Evolutionary conservation across 2,797 vertebrate genomes (phyloP).

Genomic region (Thaleichthys pacificus): DNA sequence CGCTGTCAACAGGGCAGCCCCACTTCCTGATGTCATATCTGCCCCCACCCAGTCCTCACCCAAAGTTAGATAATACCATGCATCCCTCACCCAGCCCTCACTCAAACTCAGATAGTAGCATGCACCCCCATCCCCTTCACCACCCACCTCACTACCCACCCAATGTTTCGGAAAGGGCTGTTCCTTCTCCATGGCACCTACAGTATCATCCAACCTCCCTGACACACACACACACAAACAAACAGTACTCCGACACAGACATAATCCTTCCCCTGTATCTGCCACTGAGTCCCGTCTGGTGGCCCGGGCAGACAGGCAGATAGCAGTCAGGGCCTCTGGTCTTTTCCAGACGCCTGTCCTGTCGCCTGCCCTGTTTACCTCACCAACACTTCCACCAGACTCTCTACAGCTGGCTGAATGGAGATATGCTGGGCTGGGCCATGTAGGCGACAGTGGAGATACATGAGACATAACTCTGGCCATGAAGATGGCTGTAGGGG

Average conservation of each 20-base stretch:
- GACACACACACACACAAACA: slow-evolving; percentile 17
- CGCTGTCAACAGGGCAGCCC: slow-evolving; percentile 17
- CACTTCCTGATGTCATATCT: background rate
- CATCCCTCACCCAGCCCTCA: background rate
- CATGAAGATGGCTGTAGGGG: background rate
- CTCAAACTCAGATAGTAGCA: too few relatives aligned
- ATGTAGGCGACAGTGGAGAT: background rate
- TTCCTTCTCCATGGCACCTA: slow-evolving; percentile 4
- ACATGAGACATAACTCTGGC: background rate
- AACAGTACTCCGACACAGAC: slow-evolving; percentile 25
- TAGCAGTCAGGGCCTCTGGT: slow-evolving; percentile 18
- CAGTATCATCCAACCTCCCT: slow-evolving; percentile 4
- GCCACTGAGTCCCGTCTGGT: background rate
- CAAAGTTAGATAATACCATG: background rate
- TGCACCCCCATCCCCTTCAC: background rate
- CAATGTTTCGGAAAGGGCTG: background rate
- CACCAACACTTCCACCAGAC: slow-evolving; percentile 14
- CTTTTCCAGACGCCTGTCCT: slow-evolving; percentile 19
- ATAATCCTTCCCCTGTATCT: background rate
- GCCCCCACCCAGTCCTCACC: background rate
- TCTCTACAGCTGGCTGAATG: slow-evolving; percentile 13
- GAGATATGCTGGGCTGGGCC: slow-evolving; percentile 4
- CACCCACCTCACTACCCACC: background rate
- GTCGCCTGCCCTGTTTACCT: slow-evolving; percentile 39
- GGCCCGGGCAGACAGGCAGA: slow-evolving; percentile 8